These are phyloP conservation scores for Mesaphorura yosii DNA, from an alignment of 1,140 invertebrate genomes.

Conservation along the genomic window DNA sequence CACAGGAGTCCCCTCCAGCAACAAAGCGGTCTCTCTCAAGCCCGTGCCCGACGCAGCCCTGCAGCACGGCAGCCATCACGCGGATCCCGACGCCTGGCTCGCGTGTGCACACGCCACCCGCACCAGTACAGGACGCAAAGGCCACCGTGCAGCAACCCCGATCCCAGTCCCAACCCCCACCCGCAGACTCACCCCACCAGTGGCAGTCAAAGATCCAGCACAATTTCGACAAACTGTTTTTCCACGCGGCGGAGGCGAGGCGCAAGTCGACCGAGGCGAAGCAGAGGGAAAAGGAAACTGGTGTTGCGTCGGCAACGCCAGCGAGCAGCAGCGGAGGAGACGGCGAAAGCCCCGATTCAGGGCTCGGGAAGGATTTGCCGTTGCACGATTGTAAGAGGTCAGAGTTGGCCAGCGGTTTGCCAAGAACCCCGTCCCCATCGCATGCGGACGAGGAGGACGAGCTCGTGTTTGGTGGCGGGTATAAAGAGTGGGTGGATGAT, in stretches of 20 bases:
- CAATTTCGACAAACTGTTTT: slow-evolving; percentile 73
- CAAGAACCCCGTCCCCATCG: slow-evolving; percentile 26
- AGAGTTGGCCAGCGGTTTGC: too few relatives aligned
- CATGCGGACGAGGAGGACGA: slow-evolving; percentile 8
- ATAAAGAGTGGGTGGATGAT: background rate
- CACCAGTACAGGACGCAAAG: background rate
- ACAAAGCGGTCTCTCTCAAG: slow-evolving; percentile 10
- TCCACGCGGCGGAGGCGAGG: slow-evolving; percentile 71
- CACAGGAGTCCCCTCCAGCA: slow-evolving; percentile 16
- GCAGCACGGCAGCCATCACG: background rate
- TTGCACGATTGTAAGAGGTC: too few relatives aligned
- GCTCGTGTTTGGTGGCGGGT: slow-evolving; percentile 12
- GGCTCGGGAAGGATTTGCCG: too few relatives aligned
- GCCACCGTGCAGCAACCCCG: background rate
- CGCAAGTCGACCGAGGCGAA: slow-evolving; percentile 66
- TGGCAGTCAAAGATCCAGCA: slow-evolving; percentile 77
- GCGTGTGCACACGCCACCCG: background rate
- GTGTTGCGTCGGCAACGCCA: slow-evolving; percentile 32
- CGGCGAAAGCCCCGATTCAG: too few relatives aligned
- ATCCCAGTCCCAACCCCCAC: background rate
- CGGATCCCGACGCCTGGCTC: background rate
- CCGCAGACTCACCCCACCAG: slow-evolving; percentile 35
- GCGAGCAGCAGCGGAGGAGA: too few relatives aligned
- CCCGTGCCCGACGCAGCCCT: background rate
- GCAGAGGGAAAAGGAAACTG: too few relatives aligned